Evolutionary conservation across 2,888 invertebrate genomes (phyloP), one percentile per base, ranked within the genome.

Genomic region (Rugalucina vietnamica): DNA sequence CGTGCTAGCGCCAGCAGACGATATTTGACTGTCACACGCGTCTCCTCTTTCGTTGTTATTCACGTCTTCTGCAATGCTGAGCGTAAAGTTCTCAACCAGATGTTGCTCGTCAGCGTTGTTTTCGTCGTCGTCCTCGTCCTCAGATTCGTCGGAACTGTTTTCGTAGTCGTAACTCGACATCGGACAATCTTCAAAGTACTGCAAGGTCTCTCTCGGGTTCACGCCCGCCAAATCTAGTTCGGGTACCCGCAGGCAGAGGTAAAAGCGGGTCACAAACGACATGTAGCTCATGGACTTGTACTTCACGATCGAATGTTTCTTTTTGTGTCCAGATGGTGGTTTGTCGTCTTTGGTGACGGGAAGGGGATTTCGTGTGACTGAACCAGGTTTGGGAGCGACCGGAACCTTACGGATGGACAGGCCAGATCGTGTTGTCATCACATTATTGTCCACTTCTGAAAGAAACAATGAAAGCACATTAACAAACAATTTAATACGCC

Each of bases 401-500:
- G 88, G 79, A 12, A 90, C 83, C 76, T 90, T 92, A 49, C 87
- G 89, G 43, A 93, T 93, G 24, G 91, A 90, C 70, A 91, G 82
- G 0, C 92, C 93, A 34, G 93, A 93, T 71, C 93, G 79, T n/a
- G 93, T 93, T 36, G 89, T 91, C 92, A 93, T 93, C 39, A 93
- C 91, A 85, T 90, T 84, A 5, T 86, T 89, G 77, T 90, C 90
- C 32, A 90, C 85, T 10, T 84, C 92, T 92, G 88, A 65, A 65
- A 65, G 32, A n/a, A n/a, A 34, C 18, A 18, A 29, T 12, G 34
- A 37, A 57, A 54, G 74, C 32, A 73, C 14, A 77, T 39, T 29
- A 43, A 43, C n/a, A n/a, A n/a, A n/a, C n/a, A n/a, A n/a, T n/a
- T n/a, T n/a, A n/a, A n/a, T n/a, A n/a, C n/a, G n/a, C n/a, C n/a